Conservation (phyloP, 2,888 invertebrate species). For the Dasypogon diadema region DNA sequence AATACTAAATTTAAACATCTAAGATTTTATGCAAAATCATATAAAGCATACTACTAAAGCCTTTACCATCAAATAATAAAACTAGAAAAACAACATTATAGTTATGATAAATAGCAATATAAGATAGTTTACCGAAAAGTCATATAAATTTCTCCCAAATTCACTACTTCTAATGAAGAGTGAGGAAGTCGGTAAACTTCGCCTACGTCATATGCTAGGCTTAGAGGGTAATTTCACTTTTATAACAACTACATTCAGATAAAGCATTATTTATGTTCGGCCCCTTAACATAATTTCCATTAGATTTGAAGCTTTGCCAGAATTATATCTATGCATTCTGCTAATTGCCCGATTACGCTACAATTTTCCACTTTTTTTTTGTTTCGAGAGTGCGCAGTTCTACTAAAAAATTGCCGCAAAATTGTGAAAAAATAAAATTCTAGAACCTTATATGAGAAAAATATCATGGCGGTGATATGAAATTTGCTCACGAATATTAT, state of each 20-base stretch:
- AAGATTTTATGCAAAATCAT: too few relatives aligned
- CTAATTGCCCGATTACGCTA: slow-evolving; percentile 3
- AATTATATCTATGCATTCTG: background rate
- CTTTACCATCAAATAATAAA: background rate
- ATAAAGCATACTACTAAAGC: background rate
- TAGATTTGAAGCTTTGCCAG: slow-evolving; percentile 11
- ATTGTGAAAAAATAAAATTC: too few relatives aligned
- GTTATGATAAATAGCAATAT: background rate
- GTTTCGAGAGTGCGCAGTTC: slow-evolving; percentile 56
- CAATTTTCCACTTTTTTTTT: too few relatives aligned
- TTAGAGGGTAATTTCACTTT: background rate
- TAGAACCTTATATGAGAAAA: too few relatives aligned
- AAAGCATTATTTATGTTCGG: slow-evolving; percentile 17
- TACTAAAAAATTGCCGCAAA: background rate
- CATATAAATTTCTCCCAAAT: background rate
- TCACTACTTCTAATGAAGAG: background rate
- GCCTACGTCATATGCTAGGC: slow-evolving; percentile 4
- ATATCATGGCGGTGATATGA: too few relatives aligned
- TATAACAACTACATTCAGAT: background rate
- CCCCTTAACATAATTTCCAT: background rate
- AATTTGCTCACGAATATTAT: too few relatives aligned
- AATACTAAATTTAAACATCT: background rate
- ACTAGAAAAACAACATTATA: background rate
- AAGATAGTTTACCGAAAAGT: background rate
- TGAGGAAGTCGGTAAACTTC: background rate